Percentiles rank a stretch among this genome's conserved stretches.
phyloP scores from a whole-genome alignment of 2,113 vertebrate species.

The Xyliphius kryptos region DNA sequence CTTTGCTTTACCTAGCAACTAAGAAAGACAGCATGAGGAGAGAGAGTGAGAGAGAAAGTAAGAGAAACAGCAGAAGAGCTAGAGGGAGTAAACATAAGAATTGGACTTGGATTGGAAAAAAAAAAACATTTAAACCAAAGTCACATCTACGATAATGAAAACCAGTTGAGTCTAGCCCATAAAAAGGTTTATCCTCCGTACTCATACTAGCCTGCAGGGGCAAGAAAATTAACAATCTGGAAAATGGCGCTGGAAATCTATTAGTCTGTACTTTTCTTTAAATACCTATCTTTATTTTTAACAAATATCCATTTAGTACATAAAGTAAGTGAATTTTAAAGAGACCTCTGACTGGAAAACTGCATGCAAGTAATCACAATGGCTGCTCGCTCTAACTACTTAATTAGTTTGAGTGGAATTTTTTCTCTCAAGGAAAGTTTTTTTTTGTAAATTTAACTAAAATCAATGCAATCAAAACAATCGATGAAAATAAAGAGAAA shows the following conservation, averaged over 20 bases:
- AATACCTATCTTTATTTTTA: conserved; percentile 57
- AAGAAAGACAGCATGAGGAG: conserved; percentile 4
- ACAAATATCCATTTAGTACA: conserved; percentile 52
- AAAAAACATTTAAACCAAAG: conserved; percentile 49
- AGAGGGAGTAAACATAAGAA: conserved; percentile 8
- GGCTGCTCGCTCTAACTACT: conserved; percentile 1
- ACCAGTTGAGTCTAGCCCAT: conserved; percentile 67
- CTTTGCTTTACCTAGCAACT: conserved; percentile 30
- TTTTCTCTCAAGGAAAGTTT: not conserved
- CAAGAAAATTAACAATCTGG: conserved; percentile 63
- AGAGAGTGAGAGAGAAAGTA: not conserved
- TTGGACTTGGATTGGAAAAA: conserved; percentile 32
- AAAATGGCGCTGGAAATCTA: conserved; percentile 54
- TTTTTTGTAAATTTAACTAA: conserved; percentile 10
- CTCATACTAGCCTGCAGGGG: conserved; percentile 66
- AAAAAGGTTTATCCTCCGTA: conserved; percentile 69
- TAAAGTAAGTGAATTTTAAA: conserved; percentile 45
- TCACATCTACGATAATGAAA: conserved; percentile 69
- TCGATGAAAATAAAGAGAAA: no score
- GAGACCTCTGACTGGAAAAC: conserved; percentile 44
- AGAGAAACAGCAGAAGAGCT: not conserved
- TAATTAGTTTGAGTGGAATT: conserved; percentile 24
- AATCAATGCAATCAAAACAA: conserved; percentile 14
- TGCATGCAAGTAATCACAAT: conserved; percentile 40
- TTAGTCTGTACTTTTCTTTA: conserved; percentile 53